Conservation (phyloP, 1,140 invertebrate genomes). For the Micrasema minimum region DNA sequence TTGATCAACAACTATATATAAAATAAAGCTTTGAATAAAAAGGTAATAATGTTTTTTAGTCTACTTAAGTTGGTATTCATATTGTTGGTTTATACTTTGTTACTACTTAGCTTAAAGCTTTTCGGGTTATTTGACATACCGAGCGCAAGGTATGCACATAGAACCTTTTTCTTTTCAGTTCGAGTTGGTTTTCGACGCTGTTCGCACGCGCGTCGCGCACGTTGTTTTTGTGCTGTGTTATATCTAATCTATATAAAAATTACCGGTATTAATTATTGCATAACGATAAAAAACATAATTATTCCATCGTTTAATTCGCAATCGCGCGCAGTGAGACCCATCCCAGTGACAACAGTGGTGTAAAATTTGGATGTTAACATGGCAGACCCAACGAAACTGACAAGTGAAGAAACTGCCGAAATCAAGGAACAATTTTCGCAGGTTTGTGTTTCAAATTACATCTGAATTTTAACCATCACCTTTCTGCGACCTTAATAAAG, state of each 20-base stretch:
- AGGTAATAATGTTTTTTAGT: too few species aligned
- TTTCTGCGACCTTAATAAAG: neutral
- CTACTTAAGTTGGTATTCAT: too few species aligned
- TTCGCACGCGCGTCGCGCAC: constrained; percentile 1
- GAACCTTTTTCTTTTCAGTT: constrained; percentile 6
- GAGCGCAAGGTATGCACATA: too few species aligned
- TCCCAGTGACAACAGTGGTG: constrained; percentile 22
- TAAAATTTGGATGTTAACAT: constrained; percentile 37
- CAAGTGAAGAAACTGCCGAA: constrained; percentile 63
- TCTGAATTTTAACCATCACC: neutral
- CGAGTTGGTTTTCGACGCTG: neutral
- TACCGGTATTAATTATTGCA: constrained; percentile 6
- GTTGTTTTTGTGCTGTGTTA: neutral
- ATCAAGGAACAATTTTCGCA: constrained; percentile 65
- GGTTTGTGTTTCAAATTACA: constrained; percentile 54
- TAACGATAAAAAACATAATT: constrained; percentile 24
- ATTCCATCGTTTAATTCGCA: neutral
- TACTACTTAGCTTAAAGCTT: too few species aligned
- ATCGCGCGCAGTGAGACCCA: constrained; percentile 3
- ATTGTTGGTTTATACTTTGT: too few species aligned
- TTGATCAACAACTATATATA: neutral
- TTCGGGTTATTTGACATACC: too few species aligned
- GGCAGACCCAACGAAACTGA: constrained; percentile 65
- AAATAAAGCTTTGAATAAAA: neutral
- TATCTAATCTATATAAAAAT: constrained; percentile 38